Conservation (phyloP, 1,140 invertebrate genomes). For the Microvelia longipes region DNA sequence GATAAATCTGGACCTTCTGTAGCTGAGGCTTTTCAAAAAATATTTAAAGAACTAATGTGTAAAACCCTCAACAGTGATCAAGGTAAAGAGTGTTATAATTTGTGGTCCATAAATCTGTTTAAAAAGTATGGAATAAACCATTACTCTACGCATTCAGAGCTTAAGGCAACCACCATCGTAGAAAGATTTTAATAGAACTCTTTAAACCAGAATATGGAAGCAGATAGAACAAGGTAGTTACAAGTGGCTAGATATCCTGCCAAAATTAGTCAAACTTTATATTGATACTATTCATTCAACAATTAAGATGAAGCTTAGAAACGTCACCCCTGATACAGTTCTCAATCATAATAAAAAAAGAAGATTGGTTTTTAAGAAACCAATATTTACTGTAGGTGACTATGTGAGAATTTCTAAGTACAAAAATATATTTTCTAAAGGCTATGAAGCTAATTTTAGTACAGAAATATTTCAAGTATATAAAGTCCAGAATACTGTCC, state of each 20-base stretch:
- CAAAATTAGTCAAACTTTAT: conserved; percentile 26
- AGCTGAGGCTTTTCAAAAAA: background rate
- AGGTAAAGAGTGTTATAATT: conserved; percentile 26
- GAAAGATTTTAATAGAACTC: conserved; percentile 31
- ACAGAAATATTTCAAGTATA: conserved; percentile 18
- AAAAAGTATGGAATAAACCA: conserved; percentile 18
- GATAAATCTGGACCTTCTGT: background rate
- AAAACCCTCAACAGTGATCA: conserved; percentile 23
- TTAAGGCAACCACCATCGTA: conserved; percentile 30
- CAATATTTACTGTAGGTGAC: conserved; percentile 25
- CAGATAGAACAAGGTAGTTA: conserved; percentile 25
- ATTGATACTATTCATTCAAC: conserved; percentile 28
- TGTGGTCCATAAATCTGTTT: conserved; percentile 20
- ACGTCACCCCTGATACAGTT: conserved; percentile 20
- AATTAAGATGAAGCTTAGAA: conserved; percentile 25
- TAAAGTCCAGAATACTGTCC: background rate
- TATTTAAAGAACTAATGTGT: conserved; percentile 14
- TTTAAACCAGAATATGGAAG: conserved; percentile 28
- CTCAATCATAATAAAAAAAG: conserved; percentile 17
- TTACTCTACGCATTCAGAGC: conserved; percentile 26
- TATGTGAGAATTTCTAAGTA: conserved; percentile 23
- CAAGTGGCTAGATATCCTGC: conserved; percentile 26
- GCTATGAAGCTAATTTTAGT: conserved; percentile 24
- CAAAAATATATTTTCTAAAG: conserved; percentile 23
- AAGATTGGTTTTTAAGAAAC: conserved; percentile 14